Percentiles rank a stretch among this genome's conserved stretches.
phyloP scores from a whole-genome alignment of 2,888 invertebrate species.

The Polymixis flavicincta region DNA sequence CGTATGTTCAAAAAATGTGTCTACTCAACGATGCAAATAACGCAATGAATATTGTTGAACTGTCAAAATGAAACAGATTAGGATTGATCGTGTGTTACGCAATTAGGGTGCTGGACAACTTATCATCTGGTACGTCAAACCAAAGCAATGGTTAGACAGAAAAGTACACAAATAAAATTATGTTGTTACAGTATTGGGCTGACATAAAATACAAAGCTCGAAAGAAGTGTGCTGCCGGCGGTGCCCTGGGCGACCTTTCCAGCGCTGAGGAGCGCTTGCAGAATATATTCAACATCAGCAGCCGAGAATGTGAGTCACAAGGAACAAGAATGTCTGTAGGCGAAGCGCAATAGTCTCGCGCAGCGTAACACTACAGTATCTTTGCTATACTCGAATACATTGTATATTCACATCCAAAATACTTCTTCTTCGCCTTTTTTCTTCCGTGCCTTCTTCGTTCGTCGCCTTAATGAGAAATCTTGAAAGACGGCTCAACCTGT shows the following conservation, averaged over 20 bases:
- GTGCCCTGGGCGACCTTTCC: constrained; percentile 84
- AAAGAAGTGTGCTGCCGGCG: constrained; percentile 84
- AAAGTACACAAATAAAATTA: background rate
- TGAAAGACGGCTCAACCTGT: no score
- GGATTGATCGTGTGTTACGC: no score
- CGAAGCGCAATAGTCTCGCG: background rate
- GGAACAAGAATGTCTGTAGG: background rate
- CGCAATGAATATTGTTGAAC: no score
- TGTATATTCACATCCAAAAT: background rate
- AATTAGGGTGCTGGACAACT: no score
- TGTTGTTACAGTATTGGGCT: constrained; percentile 83
- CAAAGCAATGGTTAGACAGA: background rate
- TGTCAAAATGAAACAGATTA: no score
- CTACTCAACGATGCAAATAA: no score
- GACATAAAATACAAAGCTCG: constrained; percentile 87
- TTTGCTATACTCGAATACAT: background rate
- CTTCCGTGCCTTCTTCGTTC: no score
- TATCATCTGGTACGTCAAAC: background rate
- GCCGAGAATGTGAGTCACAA: constrained; percentile 74
- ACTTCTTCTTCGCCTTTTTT: no score
- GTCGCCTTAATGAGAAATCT: no score
- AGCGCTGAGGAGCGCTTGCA: constrained; percentile 84
- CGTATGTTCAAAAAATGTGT: no score
- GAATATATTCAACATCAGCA: constrained; percentile 77
- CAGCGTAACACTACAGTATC: background rate